Evolutionary conservation across 2,113 vertebrate genomes (phyloP).

Genomic region (Tylochromis polylepis): DNA sequence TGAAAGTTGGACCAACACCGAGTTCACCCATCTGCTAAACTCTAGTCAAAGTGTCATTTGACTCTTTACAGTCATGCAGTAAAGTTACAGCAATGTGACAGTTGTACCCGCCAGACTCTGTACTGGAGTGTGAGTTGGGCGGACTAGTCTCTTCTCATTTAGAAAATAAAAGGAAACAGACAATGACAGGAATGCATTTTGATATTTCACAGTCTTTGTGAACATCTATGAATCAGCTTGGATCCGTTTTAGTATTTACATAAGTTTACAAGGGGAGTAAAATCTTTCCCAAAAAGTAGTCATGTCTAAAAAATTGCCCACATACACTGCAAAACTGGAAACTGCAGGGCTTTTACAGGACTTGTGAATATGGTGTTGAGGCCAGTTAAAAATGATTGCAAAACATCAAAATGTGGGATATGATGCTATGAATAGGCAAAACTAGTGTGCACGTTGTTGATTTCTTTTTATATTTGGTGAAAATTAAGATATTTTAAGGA

Average conservation of each 20-base stretch:
- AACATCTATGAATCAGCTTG: not conserved
- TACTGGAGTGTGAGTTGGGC: not conserved
- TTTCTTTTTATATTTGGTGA: not conserved
- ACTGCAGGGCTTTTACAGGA: not conserved
- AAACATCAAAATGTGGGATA: not conserved
- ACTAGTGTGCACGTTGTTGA: not conserved
- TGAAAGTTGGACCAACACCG: not conserved
- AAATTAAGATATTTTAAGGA: not conserved
- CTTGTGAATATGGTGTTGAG: not conserved
- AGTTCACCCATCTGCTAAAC: not conserved
- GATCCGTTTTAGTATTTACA: not conserved
- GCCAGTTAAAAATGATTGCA: not conserved
- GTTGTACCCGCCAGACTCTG: not conserved
- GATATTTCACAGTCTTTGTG: not conserved
- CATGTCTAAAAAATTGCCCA: not conserved
- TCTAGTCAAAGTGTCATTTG: not conserved
- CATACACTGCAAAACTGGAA: too few relatives aligned
- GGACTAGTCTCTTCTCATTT: not conserved
- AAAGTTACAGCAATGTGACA: conserved; percentile 3
- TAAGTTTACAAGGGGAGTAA: not conserved
- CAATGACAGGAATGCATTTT: not conserved
- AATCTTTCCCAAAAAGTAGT: not conserved
- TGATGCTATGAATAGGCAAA: not conserved
- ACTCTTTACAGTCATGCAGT: not conserved
- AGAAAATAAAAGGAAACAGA: not conserved